Conservation (phyloP, 2,113 vertebrate species). For the Tonatia bakeri region DNA sequence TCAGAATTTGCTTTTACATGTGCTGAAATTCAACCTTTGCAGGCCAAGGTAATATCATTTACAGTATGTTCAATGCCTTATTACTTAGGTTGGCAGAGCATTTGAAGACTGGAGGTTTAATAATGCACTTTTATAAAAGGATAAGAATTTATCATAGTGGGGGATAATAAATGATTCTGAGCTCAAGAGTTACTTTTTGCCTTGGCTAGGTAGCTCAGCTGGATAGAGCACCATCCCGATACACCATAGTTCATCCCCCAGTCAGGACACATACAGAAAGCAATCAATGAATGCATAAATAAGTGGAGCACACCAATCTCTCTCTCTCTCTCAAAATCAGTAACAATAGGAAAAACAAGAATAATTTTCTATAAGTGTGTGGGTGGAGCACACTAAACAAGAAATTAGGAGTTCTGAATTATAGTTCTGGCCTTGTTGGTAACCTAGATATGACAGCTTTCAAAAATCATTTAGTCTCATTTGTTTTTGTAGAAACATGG, state of each 20-base stretch:
- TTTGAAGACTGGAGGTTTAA: conserved; percentile 50
- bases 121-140: conserved; percentile 22
- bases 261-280: neutral
- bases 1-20: conserved; percentile 32
- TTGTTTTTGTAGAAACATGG: neutral
- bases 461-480: neutral
- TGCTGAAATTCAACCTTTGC: conserved; percentile 63
- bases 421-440: neutral
- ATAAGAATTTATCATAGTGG: neutral
- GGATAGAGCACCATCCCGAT: neutral
- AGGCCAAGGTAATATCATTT: conserved; percentile 47
- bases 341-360: neutral
- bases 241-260: neutral
- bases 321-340: neutral
- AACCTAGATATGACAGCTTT: neutral
- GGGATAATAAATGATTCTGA: neutral
- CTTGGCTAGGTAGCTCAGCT: neutral
- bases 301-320: neutral
- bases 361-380: neutral
- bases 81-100: conserved; percentile 50
- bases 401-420: neutral
- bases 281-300: neutral
- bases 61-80: conserved; percentile 9
- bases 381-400: neutral
- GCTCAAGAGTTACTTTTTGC: neutral